A percentile compares a stretch with the other conserved stretches of the same genome.
phyloP scores from a whole-genome alignment of 2,113 vertebrate genomes.

The Uria lomvia region DNA sequence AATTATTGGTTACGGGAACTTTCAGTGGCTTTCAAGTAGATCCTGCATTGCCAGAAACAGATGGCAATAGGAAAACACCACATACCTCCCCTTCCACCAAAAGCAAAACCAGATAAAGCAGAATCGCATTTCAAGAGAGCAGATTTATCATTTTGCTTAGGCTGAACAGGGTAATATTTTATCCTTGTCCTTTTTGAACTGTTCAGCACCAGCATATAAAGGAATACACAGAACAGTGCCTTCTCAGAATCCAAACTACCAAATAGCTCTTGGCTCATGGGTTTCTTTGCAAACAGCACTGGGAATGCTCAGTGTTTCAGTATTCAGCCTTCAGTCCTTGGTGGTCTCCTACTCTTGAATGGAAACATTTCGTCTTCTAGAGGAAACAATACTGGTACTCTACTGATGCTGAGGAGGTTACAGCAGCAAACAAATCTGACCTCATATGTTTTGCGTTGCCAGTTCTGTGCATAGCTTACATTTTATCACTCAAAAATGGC shows the following conservation, averaged over 20 bases:
- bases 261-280: neutral
- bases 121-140: neutral
- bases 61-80: neutral
- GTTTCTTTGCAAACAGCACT: neutral
- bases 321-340: neutral
- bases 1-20: neutral
- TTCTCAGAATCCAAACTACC: neutral
- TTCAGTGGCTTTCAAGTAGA: neutral
- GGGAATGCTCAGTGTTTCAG: neutral
- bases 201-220: neutral
- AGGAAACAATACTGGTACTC: neutral
- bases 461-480: neutral
- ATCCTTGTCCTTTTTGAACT: neutral
- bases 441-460: neutral
- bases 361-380: neutral
- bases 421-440: neutral
- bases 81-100: neutral
- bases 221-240: neutral
- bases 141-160: neutral
- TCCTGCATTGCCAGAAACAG: neutral
- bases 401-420: neutral
- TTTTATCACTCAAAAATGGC: neutral
- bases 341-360: neutral
- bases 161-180: neutral
- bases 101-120: neutral